Conservation (phyloP, 2,888 invertebrate species). For the Diogma glabrata region DNA sequence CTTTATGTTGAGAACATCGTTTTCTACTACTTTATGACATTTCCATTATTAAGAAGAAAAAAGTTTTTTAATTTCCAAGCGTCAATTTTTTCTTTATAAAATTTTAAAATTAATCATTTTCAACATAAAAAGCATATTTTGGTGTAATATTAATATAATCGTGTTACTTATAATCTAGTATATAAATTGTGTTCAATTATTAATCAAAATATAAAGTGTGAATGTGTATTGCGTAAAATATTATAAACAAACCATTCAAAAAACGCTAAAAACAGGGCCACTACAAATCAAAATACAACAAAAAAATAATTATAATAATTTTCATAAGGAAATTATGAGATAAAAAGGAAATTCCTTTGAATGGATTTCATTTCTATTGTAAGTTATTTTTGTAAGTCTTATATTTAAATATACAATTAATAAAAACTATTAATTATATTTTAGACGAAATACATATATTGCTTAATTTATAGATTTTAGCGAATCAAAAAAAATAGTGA, state of each 20-base stretch:
- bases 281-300: too few species aligned
- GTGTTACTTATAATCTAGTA: not conserved
- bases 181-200: not conserved
- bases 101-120: conserved; percentile 2
- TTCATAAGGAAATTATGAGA: not conserved
- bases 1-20: conserved; percentile 10
- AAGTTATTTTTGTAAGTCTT: too few species aligned
- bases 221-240: conserved; percentile 4
- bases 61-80: too few species aligned
- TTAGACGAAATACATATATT: too few species aligned
- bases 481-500: too few species aligned
- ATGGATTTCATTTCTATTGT: too few species aligned
- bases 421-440: too few species aligned
- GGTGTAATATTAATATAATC: not conserved
- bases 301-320: not conserved
- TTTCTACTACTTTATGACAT: conserved; percentile 6
- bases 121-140: too few species aligned
- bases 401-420: too few species aligned
- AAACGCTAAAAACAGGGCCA: conserved; percentile 7
- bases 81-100: conserved; percentile 7
- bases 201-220: not conserved
- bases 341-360: not conserved
- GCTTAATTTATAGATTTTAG: too few species aligned
- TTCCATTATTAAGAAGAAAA: conserved; percentile 6
- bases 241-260: conserved; percentile 8